phyloP scores from a whole-genome alignment of 1,140 invertebrate genomes.

The Hypsibius dujardini region DNA sequence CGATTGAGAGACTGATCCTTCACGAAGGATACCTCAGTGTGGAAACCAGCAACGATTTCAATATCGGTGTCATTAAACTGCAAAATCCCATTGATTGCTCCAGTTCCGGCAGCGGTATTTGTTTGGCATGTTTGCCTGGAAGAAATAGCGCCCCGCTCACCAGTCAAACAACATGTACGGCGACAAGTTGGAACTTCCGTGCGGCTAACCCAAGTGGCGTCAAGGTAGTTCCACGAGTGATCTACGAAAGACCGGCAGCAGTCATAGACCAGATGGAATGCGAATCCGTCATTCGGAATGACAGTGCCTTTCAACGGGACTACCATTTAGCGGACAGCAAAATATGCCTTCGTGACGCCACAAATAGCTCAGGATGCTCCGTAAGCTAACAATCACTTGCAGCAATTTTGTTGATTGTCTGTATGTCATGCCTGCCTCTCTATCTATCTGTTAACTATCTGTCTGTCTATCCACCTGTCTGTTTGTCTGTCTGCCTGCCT shows the following conservation, averaged over 20 bases:
- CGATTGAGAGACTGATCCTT: too few relatives aligned
- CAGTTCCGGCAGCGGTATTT: too few relatives aligned
- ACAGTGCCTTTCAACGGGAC: neutral
- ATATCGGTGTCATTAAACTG: too few relatives aligned
- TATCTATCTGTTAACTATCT: neutral
- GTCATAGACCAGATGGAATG: constrained; percentile 1
- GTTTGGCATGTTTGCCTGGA: too few relatives aligned
- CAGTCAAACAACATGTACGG: neutral
- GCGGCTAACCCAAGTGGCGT: neutral
- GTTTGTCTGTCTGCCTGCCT: too few relatives aligned
- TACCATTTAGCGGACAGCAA: neutral
- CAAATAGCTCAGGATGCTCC: neutral
- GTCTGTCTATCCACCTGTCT: too few relatives aligned
- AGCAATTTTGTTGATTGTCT: neutral
- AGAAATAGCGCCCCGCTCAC: too few relatives aligned
- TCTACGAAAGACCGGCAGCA: neutral
- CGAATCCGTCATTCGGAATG: neutral
- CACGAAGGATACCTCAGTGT: too few relatives aligned
- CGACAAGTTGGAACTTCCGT: neutral
- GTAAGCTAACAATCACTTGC: neutral
- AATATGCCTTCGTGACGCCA: neutral
- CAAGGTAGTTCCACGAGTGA: neutral
- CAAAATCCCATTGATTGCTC: too few relatives aligned
- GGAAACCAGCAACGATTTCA: too few relatives aligned
- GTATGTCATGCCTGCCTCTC: neutral